Percentiles rank a stretch among this genome's conserved stretches.
Evolutionary conservation across 1,140 invertebrate species (phyloP).

Genomic region (Halesus radiatus): DNA sequence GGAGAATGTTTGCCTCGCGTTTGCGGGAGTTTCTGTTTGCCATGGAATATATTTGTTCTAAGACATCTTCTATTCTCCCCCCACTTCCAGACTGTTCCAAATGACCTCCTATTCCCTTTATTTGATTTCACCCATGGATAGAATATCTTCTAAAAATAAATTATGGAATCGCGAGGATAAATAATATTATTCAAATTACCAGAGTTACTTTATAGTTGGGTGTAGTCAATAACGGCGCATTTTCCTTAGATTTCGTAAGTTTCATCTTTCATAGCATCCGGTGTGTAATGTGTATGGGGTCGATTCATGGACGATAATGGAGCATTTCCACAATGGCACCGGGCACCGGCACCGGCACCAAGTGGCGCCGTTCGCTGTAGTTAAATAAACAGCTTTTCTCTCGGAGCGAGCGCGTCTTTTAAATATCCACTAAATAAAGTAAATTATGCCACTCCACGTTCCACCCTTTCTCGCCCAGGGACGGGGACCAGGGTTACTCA

Average conservation of each 20-base stretch:
- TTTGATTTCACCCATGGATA: too few species aligned
- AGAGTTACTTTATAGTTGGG: too few species aligned
- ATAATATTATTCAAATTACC: too few species aligned
- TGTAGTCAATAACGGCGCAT: too few species aligned
- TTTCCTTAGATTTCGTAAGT: too few species aligned
- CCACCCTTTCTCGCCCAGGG: slow-evolving; percentile 25
- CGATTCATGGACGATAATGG: slow-evolving; percentile 14
- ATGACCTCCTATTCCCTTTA: not conserved
- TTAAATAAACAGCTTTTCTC: slow-evolving; percentile 55
- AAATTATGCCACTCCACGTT: slow-evolving; percentile 56
- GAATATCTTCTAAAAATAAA: too few species aligned
- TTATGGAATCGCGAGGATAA: too few species aligned
- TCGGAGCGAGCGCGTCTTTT: slow-evolving; percentile 52
- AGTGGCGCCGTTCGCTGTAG: slow-evolving; percentile 43
- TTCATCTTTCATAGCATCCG: too few species aligned
- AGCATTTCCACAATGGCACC: slow-evolving; percentile 36
- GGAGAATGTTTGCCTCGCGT: slow-evolving; percentile 24
- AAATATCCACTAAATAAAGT: slow-evolving; percentile 57
- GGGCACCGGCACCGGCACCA: slow-evolving; percentile 21
- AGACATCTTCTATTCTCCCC: slow-evolving; percentile 10
- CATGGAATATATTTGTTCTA: slow-evolving; percentile 36
- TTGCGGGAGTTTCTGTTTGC: slow-evolving; percentile 33
- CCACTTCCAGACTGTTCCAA: not conserved
- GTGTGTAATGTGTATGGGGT: not conserved
- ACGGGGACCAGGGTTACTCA: slow-evolving; percentile 1